Conservation (phyloP, 2,113 vertebrate species). For the Tupaia chinensis region DNA sequence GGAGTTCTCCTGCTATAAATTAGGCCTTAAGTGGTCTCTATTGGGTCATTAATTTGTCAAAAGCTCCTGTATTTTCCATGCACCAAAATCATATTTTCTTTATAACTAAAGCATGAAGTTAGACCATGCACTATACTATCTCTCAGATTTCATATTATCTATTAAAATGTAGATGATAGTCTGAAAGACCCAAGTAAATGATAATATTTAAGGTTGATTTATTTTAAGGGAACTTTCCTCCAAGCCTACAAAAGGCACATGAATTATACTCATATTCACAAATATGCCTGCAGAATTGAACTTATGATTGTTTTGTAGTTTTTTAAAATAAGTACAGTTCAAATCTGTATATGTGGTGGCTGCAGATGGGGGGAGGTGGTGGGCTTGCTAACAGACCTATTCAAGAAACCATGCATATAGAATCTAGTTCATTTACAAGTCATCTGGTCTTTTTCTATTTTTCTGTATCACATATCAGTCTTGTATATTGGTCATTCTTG, state of each 20-base stretch:
- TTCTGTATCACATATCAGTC: not conserved
- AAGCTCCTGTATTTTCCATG: not conserved
- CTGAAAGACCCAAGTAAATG: slow-evolving; percentile 34
- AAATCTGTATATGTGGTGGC: not conserved
- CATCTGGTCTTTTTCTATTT: not conserved
- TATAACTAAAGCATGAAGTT: slow-evolving; percentile 51
- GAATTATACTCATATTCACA: not conserved
- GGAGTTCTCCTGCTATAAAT: slow-evolving; percentile 34
- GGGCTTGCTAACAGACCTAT: not conserved
- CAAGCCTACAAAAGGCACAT: not conserved
- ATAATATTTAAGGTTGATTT: slow-evolving; percentile 13
- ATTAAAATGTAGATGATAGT: slow-evolving; percentile 35
- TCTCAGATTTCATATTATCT: slow-evolving; percentile 15
- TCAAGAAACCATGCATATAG: not conserved
- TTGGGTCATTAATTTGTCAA: slow-evolving; percentile 59
- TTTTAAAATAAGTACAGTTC: not conserved
- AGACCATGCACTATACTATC: not conserved
- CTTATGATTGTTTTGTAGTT: not conserved
- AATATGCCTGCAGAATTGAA: not conserved
- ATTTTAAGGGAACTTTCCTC: slow-evolving; percentile 22
- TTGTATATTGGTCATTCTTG: not conserved
- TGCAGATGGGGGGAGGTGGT: not conserved
- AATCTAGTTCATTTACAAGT: not conserved
- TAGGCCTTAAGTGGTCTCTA: not conserved
- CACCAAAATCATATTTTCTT: not conserved